Evolutionary conservation across 1,140 invertebrate species (phyloP), one percentile per base, ranked within the genome.

Genomic region (Scaptomyza pallida): DNA sequence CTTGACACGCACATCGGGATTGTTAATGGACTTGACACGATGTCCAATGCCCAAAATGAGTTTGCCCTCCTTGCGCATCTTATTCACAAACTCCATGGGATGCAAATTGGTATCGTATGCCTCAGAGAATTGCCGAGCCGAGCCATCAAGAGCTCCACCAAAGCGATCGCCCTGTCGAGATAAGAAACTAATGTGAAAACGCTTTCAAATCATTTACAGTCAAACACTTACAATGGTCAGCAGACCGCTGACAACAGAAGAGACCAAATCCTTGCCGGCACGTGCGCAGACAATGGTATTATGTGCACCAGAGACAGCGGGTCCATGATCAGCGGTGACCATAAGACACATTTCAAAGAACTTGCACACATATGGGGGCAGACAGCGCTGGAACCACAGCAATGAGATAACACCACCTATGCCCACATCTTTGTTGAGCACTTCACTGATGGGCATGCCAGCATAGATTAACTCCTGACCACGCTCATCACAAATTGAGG

Each of bases 271-370:
- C 93, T 99, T 99, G 15, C 99, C 99, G 45, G 99, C 99, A 70
- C 99, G 92, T 2, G 99, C 98, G 90, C 98, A 99, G 5, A 99
- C 99, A 91, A 99, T 99, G 12, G 99, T 99, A 92, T 99, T 99
- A 91, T 99, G 99, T 0, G 99, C 99, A 13, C 99, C 99, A 6
- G 97, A 99, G 0, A 99, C 99, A 9, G 99, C 99, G 0, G 99
- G 99, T 19, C 99, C 99, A 92, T 99, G 99, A 93, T 99, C 99
- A 48, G 99, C 99, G 0, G 99, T 99, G 26, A 99, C 96, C 95
- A 99, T 99, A 23, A 99, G 92, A 89, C 98, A 99, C 97, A 99
- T 99, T 93, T 99, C 99, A 75, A 99, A 95, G 93, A 99, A 99
- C 92, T 99, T 98, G 91, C 97, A 97, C 19, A 98, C 98, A 92